Evolutionary conservation across 1,140 invertebrate species (phyloP), one percentile per base, ranked within the genome.

Genomic region (Habropoda laboriosa): DNA sequence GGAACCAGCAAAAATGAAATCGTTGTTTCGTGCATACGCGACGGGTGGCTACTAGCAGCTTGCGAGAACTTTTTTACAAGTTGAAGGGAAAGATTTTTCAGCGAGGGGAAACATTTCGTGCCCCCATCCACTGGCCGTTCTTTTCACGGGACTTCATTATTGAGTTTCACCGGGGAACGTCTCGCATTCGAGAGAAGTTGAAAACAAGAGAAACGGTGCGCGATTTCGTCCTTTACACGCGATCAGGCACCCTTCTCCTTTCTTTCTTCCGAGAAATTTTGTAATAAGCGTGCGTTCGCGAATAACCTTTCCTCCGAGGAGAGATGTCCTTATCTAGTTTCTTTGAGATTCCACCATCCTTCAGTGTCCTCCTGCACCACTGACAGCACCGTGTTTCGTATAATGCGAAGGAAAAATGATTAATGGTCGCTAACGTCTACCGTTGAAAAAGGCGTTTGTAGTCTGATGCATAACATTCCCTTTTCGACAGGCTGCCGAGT

Each of bases 61-160:
- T 68, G 40, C 49, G n/a, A 49, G 49, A 53, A 76, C 18, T 64
- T 71, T 53, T 12, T 40, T 35, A 49, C 30, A 79, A 84, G 81
- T 79, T 66, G 47, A 70, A 40, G 45, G 70, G 61, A 68, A 35
- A 74, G 80, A 80, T 80, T 80, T 53, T 58, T 55, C 63, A 30
- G 12, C 30, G 51, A 63, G 49, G 81, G 64, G 57, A 47, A 75
- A 53, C 66, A 42, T 74, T 35, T 45, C 30, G 40, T 6, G 4
- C 5, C 70, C n/a, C 21, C 32, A 47, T 60, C 30, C 45, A 42
- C 27, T 13, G 18, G 10, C 3, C 3, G 4, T 12, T 1, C 12
- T 7, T 35, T 16, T 16, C 24, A n/a, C 35, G 32, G 47, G 66
- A 80, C 76, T 61, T 83, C 51, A 80, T 84, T 71, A 84, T 80